These are phyloP conservation scores for Drosophila sturtevanti DNA, from an alignment of 1,140 invertebrate species.

Conservation along the genomic window DNA sequence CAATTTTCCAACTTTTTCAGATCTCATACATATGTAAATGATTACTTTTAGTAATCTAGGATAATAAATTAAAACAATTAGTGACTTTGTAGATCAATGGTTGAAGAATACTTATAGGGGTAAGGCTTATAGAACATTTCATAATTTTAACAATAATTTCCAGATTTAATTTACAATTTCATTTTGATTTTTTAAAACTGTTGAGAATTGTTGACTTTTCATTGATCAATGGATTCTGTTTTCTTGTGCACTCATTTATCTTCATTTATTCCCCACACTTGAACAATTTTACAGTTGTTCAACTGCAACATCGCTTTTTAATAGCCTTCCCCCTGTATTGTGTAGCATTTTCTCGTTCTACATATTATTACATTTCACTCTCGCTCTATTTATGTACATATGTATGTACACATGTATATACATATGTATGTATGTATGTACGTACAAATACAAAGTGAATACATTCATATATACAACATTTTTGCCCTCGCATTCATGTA, in stretches of 20 bases:
- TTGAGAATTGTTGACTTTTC: neutral
- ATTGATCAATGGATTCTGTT: neutral
- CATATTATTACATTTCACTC: slow-evolving; percentile 42
- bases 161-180: neutral
- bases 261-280: neutral
- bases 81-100: too few species aligned
- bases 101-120: too few species aligned
- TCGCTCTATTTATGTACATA: slow-evolving; percentile 34
- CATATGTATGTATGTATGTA: neutral
- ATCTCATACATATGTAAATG: too few species aligned
- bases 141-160: too few species aligned
- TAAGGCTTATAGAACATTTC: too few species aligned
- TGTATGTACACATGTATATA: neutral
- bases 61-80: too few species aligned
- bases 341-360: neutral
- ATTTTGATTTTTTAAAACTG: neutral
- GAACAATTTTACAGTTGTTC: neutral
- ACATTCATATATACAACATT: neutral
- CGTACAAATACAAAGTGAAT: too few species aligned
- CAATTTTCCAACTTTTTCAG: too few species aligned
- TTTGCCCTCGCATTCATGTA: neutral
- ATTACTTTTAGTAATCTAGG: too few species aligned
- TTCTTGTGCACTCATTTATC: neutral
- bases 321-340: neutral
- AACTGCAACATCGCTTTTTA: slow-evolving; percentile 3